Evolutionary conservation across 1,140 invertebrate species (phyloP).

Genomic region (Scaptomyza graminum): DNA sequence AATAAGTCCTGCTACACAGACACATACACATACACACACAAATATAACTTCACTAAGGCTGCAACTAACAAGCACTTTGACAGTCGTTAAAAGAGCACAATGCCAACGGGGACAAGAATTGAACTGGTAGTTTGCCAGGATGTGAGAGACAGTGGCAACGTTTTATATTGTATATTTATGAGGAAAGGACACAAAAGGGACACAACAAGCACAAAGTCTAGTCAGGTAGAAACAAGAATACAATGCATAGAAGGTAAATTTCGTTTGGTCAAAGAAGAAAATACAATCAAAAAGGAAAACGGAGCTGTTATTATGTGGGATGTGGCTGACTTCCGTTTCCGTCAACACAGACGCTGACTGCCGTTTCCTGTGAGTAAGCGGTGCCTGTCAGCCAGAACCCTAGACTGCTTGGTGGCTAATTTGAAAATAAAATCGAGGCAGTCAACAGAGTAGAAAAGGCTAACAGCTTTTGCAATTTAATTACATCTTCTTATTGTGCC

Average conservation of each 20-base stretch:
- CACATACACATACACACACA: conserved; percentile 4
- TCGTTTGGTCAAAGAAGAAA: conserved; percentile 30
- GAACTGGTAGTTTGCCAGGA: conserved; percentile 16
- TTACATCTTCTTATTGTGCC: conserved; percentile 38
- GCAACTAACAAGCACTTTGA: conserved; percentile 49
- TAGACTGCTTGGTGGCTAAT: conserved; percentile 58
- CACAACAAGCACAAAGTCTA: conserved; percentile 4
- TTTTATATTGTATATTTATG: conserved; percentile 44
- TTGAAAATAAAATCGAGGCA: conserved; percentile 57
- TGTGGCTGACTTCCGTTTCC: conserved; percentile 44
- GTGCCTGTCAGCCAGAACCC: conserved; percentile 12
- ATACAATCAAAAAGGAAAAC: conserved; percentile 15
- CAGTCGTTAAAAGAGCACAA: conserved; percentile 44
- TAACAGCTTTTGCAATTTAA: conserved; percentile 47
- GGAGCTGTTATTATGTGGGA: not conserved
- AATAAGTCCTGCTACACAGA: conserved; percentile 20
- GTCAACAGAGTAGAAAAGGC: not conserved
- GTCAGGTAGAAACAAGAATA: conserved; percentile 3
- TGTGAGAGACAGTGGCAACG: conserved; percentile 29
- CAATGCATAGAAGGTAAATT: conserved; percentile 43
- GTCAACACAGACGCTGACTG: conserved; percentile 29
- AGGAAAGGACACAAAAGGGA: conserved; percentile 16
- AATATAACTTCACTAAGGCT: conserved; percentile 14
- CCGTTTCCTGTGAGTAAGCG: conserved; percentile 24
- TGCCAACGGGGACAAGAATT: conserved; percentile 2